Conservation (phyloP, 2,113 vertebrate genomes). For the Pitta sordida region DNA sequence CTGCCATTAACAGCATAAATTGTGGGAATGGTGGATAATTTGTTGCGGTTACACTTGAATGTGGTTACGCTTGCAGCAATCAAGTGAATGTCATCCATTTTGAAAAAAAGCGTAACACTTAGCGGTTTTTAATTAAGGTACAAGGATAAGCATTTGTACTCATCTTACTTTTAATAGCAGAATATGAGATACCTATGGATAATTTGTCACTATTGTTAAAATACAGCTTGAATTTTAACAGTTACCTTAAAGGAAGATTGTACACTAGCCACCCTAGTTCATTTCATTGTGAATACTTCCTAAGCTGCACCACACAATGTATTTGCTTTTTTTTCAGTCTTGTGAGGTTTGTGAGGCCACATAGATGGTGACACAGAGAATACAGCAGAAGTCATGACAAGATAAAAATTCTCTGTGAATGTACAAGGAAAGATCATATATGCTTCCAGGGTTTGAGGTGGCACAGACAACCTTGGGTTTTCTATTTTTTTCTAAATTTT, state of each 20-base stretch:
- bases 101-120: slow-evolving; percentile 22
- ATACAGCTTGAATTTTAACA: not conserved
- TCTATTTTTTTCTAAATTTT: not conserved
- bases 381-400: not conserved
- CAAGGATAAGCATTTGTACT: not conserved
- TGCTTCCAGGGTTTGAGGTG: not conserved
- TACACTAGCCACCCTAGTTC: not conserved
- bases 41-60: slow-evolving; percentile 26
- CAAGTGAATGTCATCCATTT: slow-evolving; percentile 9
- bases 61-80: slow-evolving; percentile 17
- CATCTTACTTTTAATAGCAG: slow-evolving; percentile 6
- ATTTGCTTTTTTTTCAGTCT: not conserved
- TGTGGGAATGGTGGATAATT: slow-evolving; percentile 1
- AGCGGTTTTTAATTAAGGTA: slow-evolving; percentile 32
- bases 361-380: not conserved
- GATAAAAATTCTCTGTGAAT: not conserved
- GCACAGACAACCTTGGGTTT: not conserved
- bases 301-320: not conserved
- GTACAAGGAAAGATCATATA: not conserved
- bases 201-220: not conserved
- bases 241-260: not conserved
- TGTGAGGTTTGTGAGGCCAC: not conserved
- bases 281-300: not conserved
- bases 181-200: not conserved
- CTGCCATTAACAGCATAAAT: slow-evolving; percentile 8